Conservation (phyloP, 2,113 vertebrate species). For the Tachysurus fulvidraco region DNA sequence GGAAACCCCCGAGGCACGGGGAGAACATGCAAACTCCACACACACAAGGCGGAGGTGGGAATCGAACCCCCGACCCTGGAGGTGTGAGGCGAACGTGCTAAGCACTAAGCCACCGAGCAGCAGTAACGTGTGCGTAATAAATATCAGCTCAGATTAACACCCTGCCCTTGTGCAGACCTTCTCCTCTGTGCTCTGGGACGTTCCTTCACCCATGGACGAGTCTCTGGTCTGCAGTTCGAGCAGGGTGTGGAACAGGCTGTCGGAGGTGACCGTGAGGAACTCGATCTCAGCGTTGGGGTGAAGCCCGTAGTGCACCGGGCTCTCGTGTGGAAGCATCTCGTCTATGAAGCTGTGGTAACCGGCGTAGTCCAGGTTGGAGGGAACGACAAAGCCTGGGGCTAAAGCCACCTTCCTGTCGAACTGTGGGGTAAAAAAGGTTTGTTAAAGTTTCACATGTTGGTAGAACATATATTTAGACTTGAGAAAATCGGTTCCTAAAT, state of each 20-base stretch:
- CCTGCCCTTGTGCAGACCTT: conserved; percentile 66
- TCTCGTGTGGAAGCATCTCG: conserved; percentile 74
- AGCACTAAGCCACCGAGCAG: no score
- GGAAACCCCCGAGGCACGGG: no score
- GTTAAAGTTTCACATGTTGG: neutral
- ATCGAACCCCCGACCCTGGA: no score
- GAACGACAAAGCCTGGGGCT: conserved; percentile 73
- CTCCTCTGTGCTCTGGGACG: conserved; percentile 76
- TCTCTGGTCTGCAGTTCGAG: conserved; percentile 80
- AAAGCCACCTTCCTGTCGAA: conserved; percentile 75
- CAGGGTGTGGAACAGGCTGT: conserved; percentile 77
- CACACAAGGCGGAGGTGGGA: no score
- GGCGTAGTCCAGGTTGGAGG: conserved; percentile 77
- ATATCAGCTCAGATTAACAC: neutral
- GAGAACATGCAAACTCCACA: no score
- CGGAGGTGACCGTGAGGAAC: conserved; percentile 76
- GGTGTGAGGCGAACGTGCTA: no score
- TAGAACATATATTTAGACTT: neutral
- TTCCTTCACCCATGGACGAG: conserved; percentile 71
- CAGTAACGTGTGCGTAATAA: no score
- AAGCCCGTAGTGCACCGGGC: conserved; percentile 70
- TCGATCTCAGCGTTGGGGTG: conserved; percentile 77
- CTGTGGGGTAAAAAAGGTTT: conserved; percentile 50
- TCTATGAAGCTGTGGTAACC: conserved; percentile 75
- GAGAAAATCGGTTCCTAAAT: neutral